Evolutionary conservation across 2,113 vertebrate species (phyloP).

Genomic region (Rynchops niger): DNA sequence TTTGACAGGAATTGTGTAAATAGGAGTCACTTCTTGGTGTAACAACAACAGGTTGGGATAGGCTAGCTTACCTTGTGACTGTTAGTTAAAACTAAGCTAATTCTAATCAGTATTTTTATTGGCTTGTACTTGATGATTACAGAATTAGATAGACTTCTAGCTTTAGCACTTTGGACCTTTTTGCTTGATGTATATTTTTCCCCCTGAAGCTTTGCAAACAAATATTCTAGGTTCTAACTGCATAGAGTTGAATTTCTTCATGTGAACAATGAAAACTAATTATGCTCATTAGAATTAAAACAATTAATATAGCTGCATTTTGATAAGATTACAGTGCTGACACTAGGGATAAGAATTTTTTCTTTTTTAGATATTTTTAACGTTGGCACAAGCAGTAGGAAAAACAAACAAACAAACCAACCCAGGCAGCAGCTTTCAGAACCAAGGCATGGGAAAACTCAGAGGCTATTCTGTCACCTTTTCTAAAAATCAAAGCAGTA

Average conservation of each 20-base stretch:
- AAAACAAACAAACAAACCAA: not conserved
- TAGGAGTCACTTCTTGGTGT: not conserved
- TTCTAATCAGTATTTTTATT: not conserved
- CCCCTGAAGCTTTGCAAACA: not conserved
- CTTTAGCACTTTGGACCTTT: not conserved
- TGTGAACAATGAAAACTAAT: not conserved
- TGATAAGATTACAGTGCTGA: not conserved
- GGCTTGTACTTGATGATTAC: not conserved
- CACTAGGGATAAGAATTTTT: not conserved
- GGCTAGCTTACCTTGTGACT: not conserved
- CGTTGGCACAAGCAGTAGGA: not conserved
- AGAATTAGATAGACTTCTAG: not conserved
- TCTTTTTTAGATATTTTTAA: not conserved
- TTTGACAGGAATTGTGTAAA: not conserved
- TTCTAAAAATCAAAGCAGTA: not conserved
- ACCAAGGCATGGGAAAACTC: not conserved
- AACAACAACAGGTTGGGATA: not conserved
- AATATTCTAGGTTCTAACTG: not conserved
- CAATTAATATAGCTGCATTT: not conserved
- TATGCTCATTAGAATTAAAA: not conserved
- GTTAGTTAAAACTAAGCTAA: not conserved
- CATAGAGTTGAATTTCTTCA: not conserved
- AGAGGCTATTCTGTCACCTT: not conserved
- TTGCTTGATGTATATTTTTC: not conserved
- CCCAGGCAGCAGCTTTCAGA: not conserved